Base-by-base conservation (phyloP, 1,140 invertebrate genomes). In the Rhagoletis pomonella region DNA sequence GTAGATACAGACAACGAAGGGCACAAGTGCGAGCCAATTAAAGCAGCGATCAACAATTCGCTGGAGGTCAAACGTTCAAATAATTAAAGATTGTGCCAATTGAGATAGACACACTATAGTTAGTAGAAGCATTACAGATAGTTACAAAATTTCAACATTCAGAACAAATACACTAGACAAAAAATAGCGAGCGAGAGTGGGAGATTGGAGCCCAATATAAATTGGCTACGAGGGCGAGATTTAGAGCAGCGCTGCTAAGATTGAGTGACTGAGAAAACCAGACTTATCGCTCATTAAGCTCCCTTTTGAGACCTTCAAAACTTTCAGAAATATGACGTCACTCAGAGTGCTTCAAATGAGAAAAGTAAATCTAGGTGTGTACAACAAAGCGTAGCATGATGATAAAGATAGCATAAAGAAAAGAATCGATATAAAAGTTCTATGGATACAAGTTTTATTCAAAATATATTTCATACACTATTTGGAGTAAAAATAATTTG, bases 51-150 rank as follows among this genome's bases (percentile, higher is more conserved):
- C 73, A 19, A 55, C 12, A 81, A 81, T 58, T 17, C n/a, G 73
- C n/a, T 81, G 47, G 73, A 81, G 73, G 73, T 81, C 73, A 81
- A 81, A 81, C n/a, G 73, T 50, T 81, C 73, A 81, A 81, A 81
- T 81, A 81, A 81, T 81, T 81, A 81, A 81, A 81, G 73, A 81
- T 81, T 81, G 47, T 50, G 47, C n/a, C 73, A 81, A 81, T 81
- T 81, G n/a, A 29, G 29, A 29, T 29, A 1, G 44, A n/a, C 17
- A 29, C 50, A 12, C 17, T 81, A 3, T 7, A 50, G 69, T 10
- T 7, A 29, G 12, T 29, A 81, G n/a, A 19, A 81, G 73, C 67
- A 17, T n/a, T 12, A 17, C 67, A 17, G 67, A 47, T 12, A 39
- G 64, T 39, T 47, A 73, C 67, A 73, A 73, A 73, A 47, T 44